These are phyloP conservation scores for Amblyopsis rosae DNA, from an alignment of 2,113 vertebrate species.

Conservation along the genomic window DNA sequence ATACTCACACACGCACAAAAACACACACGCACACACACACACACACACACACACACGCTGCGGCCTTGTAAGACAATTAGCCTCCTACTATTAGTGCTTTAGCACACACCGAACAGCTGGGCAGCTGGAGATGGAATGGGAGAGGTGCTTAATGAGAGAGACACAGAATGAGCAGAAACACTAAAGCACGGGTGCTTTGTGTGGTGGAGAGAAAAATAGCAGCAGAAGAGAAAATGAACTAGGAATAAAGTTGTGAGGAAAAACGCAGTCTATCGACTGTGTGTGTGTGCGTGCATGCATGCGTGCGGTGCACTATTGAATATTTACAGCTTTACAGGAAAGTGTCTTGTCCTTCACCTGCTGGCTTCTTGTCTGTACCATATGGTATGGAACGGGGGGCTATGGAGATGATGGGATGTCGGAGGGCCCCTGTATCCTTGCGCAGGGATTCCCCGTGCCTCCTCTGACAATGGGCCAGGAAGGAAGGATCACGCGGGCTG, in stretches of 20 bases:
- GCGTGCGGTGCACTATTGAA: neutral
- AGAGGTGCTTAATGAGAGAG: conserved; percentile 49
- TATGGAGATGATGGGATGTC: conserved; percentile 45
- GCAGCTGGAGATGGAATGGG: conserved; percentile 10
- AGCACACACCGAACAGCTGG: conserved; percentile 53
- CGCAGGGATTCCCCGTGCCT: conserved; percentile 71
- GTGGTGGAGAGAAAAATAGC: too few relatives aligned
- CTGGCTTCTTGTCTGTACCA: conserved; percentile 43
- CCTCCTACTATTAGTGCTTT: too few relatives aligned
- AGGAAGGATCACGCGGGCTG: conserved; percentile 68
- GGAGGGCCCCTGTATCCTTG: conserved; percentile 50
- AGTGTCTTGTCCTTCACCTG: conserved; percentile 65
- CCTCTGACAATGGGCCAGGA: conserved; percentile 73
- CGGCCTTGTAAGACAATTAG: too few relatives aligned
- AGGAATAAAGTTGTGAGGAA: too few relatives aligned
- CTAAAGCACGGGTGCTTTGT: too few relatives aligned
- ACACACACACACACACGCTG: too few relatives aligned
- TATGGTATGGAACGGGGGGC: conserved; percentile 13
- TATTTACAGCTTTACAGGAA: conserved; percentile 32
- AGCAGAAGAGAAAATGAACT: too few relatives aligned
- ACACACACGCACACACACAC: too few relatives aligned
- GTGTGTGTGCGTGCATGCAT: neutral
- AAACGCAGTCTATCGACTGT: too few relatives aligned
- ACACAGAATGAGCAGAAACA: too few relatives aligned
- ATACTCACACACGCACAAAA: too few relatives aligned